phyloP scores from a whole-genome alignment of 2,888 invertebrate genomes.

The Campopleginae sp. region DNA sequence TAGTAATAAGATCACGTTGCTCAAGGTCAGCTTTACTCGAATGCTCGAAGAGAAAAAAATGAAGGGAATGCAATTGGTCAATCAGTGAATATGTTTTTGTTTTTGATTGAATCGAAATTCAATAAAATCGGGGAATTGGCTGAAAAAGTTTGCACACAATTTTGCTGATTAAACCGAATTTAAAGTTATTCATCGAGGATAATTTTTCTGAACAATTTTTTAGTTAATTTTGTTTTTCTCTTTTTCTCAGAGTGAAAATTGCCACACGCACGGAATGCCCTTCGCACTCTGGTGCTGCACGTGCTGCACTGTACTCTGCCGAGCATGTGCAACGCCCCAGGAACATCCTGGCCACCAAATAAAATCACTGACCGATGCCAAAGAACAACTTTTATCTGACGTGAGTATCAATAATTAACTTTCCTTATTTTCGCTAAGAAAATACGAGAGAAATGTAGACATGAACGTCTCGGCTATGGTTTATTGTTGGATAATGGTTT shows the following conservation, averaged over 20 bases:
- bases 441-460: too few species aligned
- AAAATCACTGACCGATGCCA: slow-evolving; percentile 88
- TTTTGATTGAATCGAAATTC: background rate
- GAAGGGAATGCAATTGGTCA: slow-evolving; percentile 2
- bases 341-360: slow-evolving; percentile 89
- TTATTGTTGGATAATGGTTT: background rate
- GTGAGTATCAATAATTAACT: slow-evolving; percentile 78
- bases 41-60: slow-evolving; percentile 25
- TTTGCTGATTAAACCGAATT: too few species aligned
- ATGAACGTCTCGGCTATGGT: background rate
- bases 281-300: slow-evolving; percentile 89
- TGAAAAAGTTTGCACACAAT: background rate
- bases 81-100: background rate
- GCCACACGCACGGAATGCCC: slow-evolving; percentile 90
- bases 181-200: background rate
- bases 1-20: slow-evolving; percentile 76
- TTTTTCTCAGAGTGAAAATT: slow-evolving; percentile 86
- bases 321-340: slow-evolving; percentile 88
- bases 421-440: background rate
- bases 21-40: slow-evolving; percentile 66
- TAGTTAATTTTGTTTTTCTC: background rate
- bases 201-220: background rate
- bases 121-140: background rate
- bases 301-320: slow-evolving; percentile 88
- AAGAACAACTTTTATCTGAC: slow-evolving; percentile 88